Conservation (phyloP, 2,797 vertebrate species). For the Denticeps clupeoides region DNA sequence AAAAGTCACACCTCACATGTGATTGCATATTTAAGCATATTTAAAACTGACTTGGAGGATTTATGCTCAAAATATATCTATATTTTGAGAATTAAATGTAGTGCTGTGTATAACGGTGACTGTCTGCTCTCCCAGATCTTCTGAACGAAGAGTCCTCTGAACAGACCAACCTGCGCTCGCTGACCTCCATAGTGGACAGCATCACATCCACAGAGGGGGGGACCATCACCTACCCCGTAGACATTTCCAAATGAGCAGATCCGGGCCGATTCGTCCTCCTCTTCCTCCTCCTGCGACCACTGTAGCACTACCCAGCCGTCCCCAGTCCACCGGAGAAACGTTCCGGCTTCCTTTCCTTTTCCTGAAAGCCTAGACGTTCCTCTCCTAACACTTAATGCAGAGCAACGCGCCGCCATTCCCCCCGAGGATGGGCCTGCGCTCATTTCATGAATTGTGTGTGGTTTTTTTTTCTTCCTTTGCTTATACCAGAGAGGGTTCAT, state of each 20-base stretch:
- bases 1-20: background rate
- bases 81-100: background rate
- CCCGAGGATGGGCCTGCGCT: slow-evolving; percentile 14
- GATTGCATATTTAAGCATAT: no score
- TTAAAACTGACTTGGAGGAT: no score
- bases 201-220: slow-evolving; percentile 66
- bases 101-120: background rate
- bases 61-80: no score
- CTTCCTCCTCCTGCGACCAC: no score
- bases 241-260: slow-evolving; percentile 59
- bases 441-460: slow-evolving; percentile 51
- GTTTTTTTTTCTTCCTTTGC: slow-evolving; percentile 48
- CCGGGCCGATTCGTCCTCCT: background rate
- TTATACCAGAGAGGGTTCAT: slow-evolving; percentile 55
- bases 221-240: slow-evolving; percentile 60
- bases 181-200: slow-evolving; percentile 89
- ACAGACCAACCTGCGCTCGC: slow-evolving; percentile 74
- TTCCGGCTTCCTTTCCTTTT: no score
- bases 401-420: slow-evolving; percentile 18
- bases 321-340: background rate
- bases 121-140: slow-evolving; percentile 70
- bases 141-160: slow-evolving; percentile 70
- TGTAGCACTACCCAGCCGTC: background rate
- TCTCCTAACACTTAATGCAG: slow-evolving; percentile 59
- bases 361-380: no score